These are phyloP conservation scores for Melanerpes aurifrons DNA, from an alignment of 2,113 vertebrate species.

Conservation along the genomic window DNA sequence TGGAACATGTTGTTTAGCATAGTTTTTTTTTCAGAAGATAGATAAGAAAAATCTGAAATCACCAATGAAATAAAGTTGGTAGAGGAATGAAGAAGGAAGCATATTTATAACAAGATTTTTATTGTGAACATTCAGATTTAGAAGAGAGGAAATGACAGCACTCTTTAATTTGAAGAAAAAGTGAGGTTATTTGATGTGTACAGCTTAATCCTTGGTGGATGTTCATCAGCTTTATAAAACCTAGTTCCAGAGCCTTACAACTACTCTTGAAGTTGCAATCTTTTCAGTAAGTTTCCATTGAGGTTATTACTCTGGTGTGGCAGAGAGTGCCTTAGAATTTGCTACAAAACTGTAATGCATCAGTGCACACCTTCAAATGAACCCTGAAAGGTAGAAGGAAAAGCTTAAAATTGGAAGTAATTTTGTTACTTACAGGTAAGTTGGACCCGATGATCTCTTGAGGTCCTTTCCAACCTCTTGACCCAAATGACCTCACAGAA, in stretches of 20 bases:
- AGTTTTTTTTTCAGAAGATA: neutral
- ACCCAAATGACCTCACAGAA: neutral
- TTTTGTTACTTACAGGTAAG: constrained; percentile 23
- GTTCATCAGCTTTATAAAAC: constrained; percentile 39
- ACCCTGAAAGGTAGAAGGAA: neutral
- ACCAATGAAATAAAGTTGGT: neutral
- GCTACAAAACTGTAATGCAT: constrained; percentile 34
- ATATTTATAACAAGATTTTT: neutral
- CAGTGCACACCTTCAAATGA: constrained; percentile 38
- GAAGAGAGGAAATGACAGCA: neutral
- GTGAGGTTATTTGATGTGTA: neutral
- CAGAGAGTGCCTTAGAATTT: neutral
- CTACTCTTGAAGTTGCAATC: constrained; percentile 7
- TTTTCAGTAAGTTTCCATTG: constrained; percentile 40
- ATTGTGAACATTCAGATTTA: neutral
- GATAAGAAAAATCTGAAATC: neutral
- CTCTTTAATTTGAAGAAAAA: constrained; percentile 36
- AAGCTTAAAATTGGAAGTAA: neutral
- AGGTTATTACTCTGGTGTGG: constrained; percentile 25
- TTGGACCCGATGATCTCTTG: no score
- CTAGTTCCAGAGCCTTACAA: neutral
- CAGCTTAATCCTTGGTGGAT: constrained; percentile 15
- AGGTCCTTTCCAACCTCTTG: neutral
- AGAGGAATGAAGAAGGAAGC: neutral
- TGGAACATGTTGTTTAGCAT: neutral